phyloP scores from a whole-genome alignment of 2,888 invertebrate species.

The Cheilosia impressa region DNA sequence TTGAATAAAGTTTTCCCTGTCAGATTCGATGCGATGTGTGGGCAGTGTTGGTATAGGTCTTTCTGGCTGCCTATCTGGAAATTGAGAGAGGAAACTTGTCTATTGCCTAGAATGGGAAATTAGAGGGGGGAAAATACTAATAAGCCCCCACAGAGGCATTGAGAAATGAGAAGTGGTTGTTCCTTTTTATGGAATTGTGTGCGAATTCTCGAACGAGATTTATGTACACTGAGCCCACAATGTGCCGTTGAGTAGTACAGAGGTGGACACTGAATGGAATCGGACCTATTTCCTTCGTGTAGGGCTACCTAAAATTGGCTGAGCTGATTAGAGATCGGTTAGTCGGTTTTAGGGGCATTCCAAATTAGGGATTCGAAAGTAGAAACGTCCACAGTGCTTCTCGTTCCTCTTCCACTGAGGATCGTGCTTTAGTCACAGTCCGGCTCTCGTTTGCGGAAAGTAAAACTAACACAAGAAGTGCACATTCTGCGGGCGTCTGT shows the following conservation, averaged over 20 bases:
- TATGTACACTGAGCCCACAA: constrained; percentile 38
- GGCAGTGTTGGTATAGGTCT: constrained; percentile 19
- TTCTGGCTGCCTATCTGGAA: constrained; percentile 7
- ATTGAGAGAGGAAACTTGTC: constrained; percentile 9
- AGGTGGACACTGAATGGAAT: constrained; percentile 52
- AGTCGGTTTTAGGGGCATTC: no score
- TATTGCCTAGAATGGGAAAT: not conserved
- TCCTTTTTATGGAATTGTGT: constrained; percentile 50
- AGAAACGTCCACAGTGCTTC: no score
- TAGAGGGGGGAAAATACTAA: not conserved
- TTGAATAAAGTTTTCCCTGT: constrained; percentile 44
- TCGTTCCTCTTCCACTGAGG: no score
- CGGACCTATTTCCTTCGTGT: no score
- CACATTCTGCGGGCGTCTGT: no score
- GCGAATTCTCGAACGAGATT: constrained; percentile 44
- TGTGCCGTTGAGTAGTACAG: not conserved
- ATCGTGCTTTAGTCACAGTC: no score
- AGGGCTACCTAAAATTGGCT: no score
- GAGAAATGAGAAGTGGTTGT: constrained; percentile 40
- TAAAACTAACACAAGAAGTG: no score
- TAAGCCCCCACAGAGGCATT: constrained; percentile 44
- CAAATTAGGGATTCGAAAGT: no score
- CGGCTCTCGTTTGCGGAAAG: no score
- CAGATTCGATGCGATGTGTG: constrained; percentile 31
- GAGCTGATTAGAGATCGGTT: no score